Evolutionary conservation across 2,888 invertebrate genomes (phyloP).

Genomic region (Ceratothoa steindachneri): DNA sequence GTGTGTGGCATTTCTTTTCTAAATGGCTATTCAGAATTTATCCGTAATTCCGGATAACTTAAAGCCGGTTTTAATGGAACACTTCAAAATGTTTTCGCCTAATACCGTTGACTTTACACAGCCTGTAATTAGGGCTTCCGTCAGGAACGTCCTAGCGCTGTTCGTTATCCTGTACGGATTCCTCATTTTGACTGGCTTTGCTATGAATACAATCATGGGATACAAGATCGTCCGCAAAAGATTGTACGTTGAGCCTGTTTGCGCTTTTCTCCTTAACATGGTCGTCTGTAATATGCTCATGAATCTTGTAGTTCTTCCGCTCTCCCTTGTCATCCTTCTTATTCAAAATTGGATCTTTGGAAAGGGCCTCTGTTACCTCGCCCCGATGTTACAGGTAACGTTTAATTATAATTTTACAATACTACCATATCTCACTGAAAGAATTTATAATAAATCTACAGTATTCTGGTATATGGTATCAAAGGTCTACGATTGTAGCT

Average conservation of each 20-base stretch:
- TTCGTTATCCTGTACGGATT: slow-evolving; percentile 61
- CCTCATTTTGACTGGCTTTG: slow-evolving; percentile 59
- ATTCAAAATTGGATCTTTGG: slow-evolving; percentile 71
- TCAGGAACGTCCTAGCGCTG: slow-evolving; percentile 49
- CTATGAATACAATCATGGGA: slow-evolving; percentile 61
- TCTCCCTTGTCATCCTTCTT: slow-evolving; percentile 64
- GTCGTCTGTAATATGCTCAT: slow-evolving; percentile 61
- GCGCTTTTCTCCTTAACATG: slow-evolving; percentile 64
- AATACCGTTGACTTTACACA: slow-evolving; percentile 59
- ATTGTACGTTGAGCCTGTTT: slow-evolving; percentile 63
- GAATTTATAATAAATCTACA: too few species aligned
- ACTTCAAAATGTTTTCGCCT: slow-evolving; percentile 52
- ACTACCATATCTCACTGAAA: too few species aligned
- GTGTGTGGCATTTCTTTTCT: too few species aligned
- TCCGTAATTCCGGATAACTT: neutral
- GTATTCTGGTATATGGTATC: too few species aligned
- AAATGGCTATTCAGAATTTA: too few species aligned
- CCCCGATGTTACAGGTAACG: slow-evolving; percentile 70
- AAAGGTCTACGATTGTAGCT: too few species aligned
- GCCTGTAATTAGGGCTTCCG: slow-evolving; percentile 61
- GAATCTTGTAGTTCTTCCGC: slow-evolving; percentile 65
- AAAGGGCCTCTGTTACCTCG: slow-evolving; percentile 65
- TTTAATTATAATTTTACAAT: too few species aligned
- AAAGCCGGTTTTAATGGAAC: neutral
- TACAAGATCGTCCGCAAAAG: slow-evolving; percentile 52